Evolutionary conservation across 2,113 vertebrate genomes (phyloP), one percentile per base, ranked within the genome.

Genomic region (Willisornis vidua): DNA sequence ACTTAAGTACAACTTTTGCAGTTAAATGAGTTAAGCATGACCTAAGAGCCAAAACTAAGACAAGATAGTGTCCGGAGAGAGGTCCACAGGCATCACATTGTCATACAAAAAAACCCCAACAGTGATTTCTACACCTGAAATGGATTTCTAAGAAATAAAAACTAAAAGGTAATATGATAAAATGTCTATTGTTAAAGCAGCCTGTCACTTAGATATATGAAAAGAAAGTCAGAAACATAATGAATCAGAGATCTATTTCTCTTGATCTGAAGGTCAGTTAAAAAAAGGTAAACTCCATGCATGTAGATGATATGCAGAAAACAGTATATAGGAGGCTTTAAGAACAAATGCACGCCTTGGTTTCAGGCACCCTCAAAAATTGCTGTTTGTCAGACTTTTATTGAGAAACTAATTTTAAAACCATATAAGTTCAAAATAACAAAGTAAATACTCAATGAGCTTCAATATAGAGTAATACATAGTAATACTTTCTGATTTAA

Each of bases 401-500:
- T n/a, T 25, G 14, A 72, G 8, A 95, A 79, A 87, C 14, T 8
- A 66, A n/a, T 66, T 94, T 82, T 90, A n/a, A 45, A 85, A 43
- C 28, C 33, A 26, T 28, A 0, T 33, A n/a, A 77, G 13, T 89
- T 73, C 43, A 55, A 90, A 94, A 86, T 12, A 84, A 31, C 17
- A 41, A 68, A 72, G 24, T 35, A 87, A 89, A 68, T 73, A 71
- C 13, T 52, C 63, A 52, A 63, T 41, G 33, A 93, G 7, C 7
- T 93, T 93, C 88, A 74, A 86, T 77, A 80, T 89, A 73, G 78
- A 79, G 65, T 93, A 86, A 90, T 85, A 80, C 43, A 81, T 72
- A 72, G 41, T 80, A 93, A 93, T 87, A 83, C 19, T 24, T 66
- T 94, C 75, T 74, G 68, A 95, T 88, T 92, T 88, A 92, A 84